Base-by-base conservation (phyloP, 2,888 invertebrate species). In the Sepiola atlantica region DNA sequence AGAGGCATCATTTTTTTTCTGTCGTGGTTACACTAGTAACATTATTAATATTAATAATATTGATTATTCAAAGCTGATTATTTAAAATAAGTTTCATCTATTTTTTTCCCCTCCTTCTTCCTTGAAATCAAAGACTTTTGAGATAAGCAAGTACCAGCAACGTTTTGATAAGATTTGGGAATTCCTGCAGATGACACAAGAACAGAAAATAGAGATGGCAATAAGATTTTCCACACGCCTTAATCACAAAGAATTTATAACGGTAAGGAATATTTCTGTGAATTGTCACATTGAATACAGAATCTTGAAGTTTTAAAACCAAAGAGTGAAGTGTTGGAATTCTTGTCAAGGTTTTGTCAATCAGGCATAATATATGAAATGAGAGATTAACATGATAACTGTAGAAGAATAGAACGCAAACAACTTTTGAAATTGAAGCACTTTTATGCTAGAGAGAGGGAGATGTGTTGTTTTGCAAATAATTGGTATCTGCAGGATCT, bases 181-280 rank as follows among this genome's bases (percentile, higher is more conserved):
- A 12, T 92, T 95, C 21, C 95, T 97, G 18, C 96, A 96, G 94
- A 97, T 97, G 96, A 97, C 97, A 0, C 97, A 97, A 95, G 95
- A 95, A 93, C 96, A 96, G n/a, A 96, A 96, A 94, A 95, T 97
- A 77, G 97, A 97, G 95, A 97, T 97, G 97, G 97, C 97, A 90
- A 97, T 97, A 94, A 97, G 97, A 95, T 97, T 97, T 96, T 97
- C 97, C 95, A 96, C 96, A 94, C 96, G 16, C 16, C n/a, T n/a
- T 4, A 16, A n/a, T 32, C 4, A 16, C 4, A 14, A 77, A 16
- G 21, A 77, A n/a, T n/a, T 77, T 12, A n/a, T n/a, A 77, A 32
- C 10, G 16, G 77, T 77, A 77, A 77, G 77, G 77, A 77, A 3
- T n/a, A 77, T 77, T 77, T n/a, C 14, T 77, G n/a, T 77, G n/a